A percentile compares a stretch with the other conserved stretches of the same genome.
Evolutionary conservation across 2,888 invertebrate species (phyloP).

Genomic region (Pammene aurita): DNA sequence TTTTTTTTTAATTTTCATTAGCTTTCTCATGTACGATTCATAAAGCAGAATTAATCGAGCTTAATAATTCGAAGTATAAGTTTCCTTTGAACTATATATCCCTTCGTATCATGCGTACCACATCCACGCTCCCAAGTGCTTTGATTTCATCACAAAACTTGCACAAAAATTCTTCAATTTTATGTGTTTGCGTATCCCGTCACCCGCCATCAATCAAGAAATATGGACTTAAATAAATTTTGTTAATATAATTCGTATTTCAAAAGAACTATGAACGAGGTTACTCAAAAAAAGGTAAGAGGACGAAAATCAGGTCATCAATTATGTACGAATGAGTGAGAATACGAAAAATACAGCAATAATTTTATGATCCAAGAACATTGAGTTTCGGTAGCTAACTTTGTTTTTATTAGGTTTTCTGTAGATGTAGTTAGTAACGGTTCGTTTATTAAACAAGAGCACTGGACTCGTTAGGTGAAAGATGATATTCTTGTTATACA

Average conservation of each 20-base stretch:
- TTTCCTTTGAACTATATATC: too few relatives aligned
- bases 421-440: neutral
- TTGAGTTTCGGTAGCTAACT: constrained; percentile 5
- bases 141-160: too few relatives aligned
- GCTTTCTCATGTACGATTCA: too few relatives aligned
- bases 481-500: too few relatives aligned
- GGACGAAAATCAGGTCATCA: constrained; percentile 22
- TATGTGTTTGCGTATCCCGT: too few relatives aligned
- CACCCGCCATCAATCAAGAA: neutral
- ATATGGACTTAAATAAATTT: constrained; percentile 3
- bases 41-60: too few relatives aligned
- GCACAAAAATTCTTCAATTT: too few relatives aligned
- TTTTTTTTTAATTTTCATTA: too few relatives aligned
- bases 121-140: too few relatives aligned
- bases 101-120: too few relatives aligned
- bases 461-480: too few relatives aligned
- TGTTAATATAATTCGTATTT: neutral
- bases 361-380: constrained; percentile 18
- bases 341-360: constrained; percentile 30
- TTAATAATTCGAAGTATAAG: too few relatives aligned
- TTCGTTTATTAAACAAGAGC: neutral
- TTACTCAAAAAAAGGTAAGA: constrained; percentile 10
- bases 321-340: constrained; percentile 28
- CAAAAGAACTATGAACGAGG: constrained; percentile 18
- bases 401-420: constrained; percentile 2